phyloP scores from a whole-genome alignment of 30 jellyfish, hydroid and myxozoan species.

The Hydra vulgaris region DNA sequence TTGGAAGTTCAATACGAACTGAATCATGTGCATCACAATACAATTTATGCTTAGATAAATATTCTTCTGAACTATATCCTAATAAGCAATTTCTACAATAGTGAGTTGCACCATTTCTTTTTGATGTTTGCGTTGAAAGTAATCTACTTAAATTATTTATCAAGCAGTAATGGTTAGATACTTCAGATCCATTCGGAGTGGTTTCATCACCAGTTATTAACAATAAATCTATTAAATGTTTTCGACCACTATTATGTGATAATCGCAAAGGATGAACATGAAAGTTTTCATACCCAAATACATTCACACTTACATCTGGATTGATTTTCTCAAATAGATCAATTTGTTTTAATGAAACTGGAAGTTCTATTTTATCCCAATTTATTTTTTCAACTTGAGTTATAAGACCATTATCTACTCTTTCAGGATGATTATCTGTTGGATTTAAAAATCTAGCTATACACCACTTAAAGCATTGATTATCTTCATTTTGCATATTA shows the following conservation, averaged over 20 bases:
- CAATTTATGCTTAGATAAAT: background rate
- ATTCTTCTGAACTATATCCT: conserved; percentile 14
- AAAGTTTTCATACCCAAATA: background rate
- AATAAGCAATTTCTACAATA: conserved; percentile 19
- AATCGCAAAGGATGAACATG: background rate
- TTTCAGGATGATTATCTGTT: background rate
- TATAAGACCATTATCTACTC: background rate
- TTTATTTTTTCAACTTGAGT: background rate
- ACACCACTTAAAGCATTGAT: conserved; percentile 8
- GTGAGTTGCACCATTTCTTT: conserved; percentile 3
- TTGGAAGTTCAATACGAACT: conserved; percentile 19
- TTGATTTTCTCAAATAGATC: conserved; percentile 18
- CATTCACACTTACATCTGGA: conserved; percentile 21
- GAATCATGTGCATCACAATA: conserved; percentile 10
- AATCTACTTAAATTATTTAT: background rate
- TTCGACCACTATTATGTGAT: background rate
- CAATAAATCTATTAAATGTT: conserved; percentile 16
- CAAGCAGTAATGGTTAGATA: conserved; percentile 3
- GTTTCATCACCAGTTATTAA: conserved; percentile 8
- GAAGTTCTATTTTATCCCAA: conserved; percentile 16
- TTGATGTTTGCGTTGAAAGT: background rate
- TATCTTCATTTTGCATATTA: conserved; percentile 6
- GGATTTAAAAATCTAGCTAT: conserved; percentile 14
- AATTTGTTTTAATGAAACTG: background rate
- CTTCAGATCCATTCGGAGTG: too few species aligned